Evolutionary conservation across 2,888 invertebrate genomes (phyloP), one percentile per base, ranked within the genome.

Genomic region (Imbricaverruca yamaguchii): DNA sequence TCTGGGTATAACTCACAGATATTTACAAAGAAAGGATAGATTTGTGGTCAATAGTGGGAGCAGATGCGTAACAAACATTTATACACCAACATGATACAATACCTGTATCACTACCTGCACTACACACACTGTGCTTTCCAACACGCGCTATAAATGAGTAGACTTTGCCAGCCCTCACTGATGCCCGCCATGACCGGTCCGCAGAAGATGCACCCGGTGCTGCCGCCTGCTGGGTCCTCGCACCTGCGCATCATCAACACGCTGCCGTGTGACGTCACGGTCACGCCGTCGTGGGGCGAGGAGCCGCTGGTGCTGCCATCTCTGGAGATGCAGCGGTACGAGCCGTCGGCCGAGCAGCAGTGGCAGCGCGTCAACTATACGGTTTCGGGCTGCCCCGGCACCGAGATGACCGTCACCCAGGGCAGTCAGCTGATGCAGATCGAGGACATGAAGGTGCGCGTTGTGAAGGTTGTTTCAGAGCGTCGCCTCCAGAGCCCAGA

Each of bases 201-300:
- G 39, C 87, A 89, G 86, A 86, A 86, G 81, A 88, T 87, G 11
- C 89, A 89, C 84, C 88, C 89, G 2, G 85, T 87, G 79, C 83
- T 88, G 59, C 89, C 89, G 8, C 84, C 85, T 23, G 84, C 85
- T 39, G 85, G 86, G 56, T 85, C 87, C 78, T 87, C 91, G 0
- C 90, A 91, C 0, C 84, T 92, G 80, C 90, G 91, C 82, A 86
- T 92, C 56, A 87, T 92, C 84, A 93, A 93, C 86, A 90, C 91
- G 0, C 86, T 92, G 21, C 90, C 89, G 0, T 93, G 93, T 85
- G 86, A 89, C 0, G 86, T 92, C 15, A 88, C 84, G 23, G 82
- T 89, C 12, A 80, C n/a, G 23, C 80, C 65, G 25, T 57, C 25
- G 8, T 80, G 78, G 65, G n/a, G 39, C 12, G 78, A 80, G 0